phyloP scores from a whole-genome alignment of 2,113 vertebrate genomes.

The Brachionichthys hirsutus region DNA sequence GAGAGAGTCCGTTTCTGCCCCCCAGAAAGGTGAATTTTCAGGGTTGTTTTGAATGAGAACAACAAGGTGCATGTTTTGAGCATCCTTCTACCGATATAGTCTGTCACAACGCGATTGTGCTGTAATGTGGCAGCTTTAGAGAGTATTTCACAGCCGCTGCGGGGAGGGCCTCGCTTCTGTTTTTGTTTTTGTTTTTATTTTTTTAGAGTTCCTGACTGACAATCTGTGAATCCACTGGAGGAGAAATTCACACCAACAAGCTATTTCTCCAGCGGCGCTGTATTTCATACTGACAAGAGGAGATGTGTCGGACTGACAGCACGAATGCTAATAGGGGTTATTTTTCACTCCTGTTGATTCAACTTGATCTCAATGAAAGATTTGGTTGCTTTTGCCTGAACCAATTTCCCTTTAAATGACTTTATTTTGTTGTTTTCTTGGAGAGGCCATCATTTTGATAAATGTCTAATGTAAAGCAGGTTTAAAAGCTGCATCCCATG shows the following conservation, averaged over 20 bases:
- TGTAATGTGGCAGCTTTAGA: not conserved
- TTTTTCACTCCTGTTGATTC: constrained; percentile 45
- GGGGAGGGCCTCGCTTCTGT: not conserved
- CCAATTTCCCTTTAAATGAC: constrained; percentile 29
- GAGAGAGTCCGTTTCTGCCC: too few species aligned
- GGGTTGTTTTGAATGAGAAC: too few species aligned
- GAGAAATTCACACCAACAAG: constrained; percentile 39
- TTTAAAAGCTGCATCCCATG: not conserved
- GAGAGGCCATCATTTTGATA: constrained; percentile 17
- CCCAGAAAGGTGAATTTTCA: too few species aligned
- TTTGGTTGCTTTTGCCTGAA: constrained; percentile 4
- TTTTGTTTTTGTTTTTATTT: constrained; percentile 6
- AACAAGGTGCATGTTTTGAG: too few species aligned
- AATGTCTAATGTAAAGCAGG: constrained; percentile 21
- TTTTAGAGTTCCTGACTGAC: constrained; percentile 22
- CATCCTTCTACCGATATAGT: too few species aligned
- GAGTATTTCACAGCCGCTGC: not conserved
- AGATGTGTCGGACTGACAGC: constrained; percentile 45
- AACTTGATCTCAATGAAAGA: constrained; percentile 51
- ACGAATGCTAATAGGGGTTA: constrained; percentile 49
- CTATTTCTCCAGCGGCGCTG: constrained; percentile 18
- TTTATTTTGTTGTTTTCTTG: constrained; percentile 17
- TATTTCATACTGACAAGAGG: constrained; percentile 46
- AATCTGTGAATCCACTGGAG: constrained; percentile 11
- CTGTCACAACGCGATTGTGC: too few species aligned